Evolutionary conservation across 2,113 vertebrate genomes (phyloP), one percentile per base, ranked within the genome.

Genomic region (Budorcas taxicolor): DNA sequence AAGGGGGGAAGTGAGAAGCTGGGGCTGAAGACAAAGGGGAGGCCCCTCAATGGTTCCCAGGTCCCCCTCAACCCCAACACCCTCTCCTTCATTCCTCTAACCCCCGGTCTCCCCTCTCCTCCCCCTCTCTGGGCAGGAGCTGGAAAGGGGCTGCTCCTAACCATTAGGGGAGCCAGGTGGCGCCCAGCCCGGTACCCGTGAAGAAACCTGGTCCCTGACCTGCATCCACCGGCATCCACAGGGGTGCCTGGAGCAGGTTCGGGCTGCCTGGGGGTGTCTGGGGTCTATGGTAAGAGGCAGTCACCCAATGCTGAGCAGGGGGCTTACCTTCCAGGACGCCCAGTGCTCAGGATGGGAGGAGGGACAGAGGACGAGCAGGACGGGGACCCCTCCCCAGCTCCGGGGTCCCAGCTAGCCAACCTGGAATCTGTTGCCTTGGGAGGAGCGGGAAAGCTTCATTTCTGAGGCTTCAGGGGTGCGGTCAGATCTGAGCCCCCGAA

Each of bases 1-100:
- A 97, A 78, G 93, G 93, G 86, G 83, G 78, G 94, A 92, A 93
- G 97, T 97, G 97, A 98, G 92, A 93, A 94, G 57, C 97, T 55
- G 2, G 3, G 31, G 52, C 88, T 36, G 86, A 82, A 97, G 64
- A 85, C 98, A 98, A 98, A 98, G 95, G 94, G 95, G 95, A 96
- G 91, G 86, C 95, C 71, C 93, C 90, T 29, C 55, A 80, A 40
- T 58, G 93, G 88, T 36, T 58, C 74, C 78, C 3, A 52, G 97
- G 64, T 80, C 40, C 93, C 92, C 85, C 84, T 27, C 25, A 17
- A 64, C 45, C 95, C 52, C 84, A 83, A 45, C 16, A n/a, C 7
- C 80, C 76, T 74, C 71, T 21, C 29, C 13, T 55, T 17, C 83
- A 57, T 33, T 60, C 64, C 92, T 16, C 23, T 57, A 45, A 76